These are phyloP conservation scores for Andricus grossulariae DNA, from an alignment of 1,140 invertebrate genomes.

Conservation along the genomic window DNA sequence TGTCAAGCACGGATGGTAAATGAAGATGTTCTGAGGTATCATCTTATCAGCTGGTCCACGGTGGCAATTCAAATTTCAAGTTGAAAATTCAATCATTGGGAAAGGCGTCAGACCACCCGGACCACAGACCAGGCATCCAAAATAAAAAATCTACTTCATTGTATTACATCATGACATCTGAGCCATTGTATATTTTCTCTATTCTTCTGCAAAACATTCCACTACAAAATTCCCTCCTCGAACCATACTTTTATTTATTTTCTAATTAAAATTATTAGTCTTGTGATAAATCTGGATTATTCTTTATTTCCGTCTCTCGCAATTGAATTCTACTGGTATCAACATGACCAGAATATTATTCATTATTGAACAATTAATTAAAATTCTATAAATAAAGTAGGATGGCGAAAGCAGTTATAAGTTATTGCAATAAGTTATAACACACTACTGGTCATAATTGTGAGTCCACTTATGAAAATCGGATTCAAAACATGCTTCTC, in stretches of 20 bases:
- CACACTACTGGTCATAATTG: too few relatives aligned
- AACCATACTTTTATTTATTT: constrained; percentile 72
- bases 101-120: constrained; percentile 42
- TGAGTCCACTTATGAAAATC: too few relatives aligned
- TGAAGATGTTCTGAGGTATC: too few relatives aligned
- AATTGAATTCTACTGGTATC: too few relatives aligned
- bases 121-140: constrained; percentile 51
- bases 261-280: constrained; percentile 68
- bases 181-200: constrained; percentile 54
- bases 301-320: too few relatives aligned
- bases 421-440: too few relatives aligned
- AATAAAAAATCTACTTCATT: constrained; percentile 41
- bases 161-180: constrained; percentile 47
- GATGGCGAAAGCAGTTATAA: too few relatives aligned
- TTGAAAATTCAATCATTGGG: constrained; percentile 7
- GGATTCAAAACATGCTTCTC: too few relatives aligned
- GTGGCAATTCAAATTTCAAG: constrained; percentile 37
- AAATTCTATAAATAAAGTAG: too few relatives aligned
- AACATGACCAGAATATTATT: too few relatives aligned
- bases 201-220: constrained; percentile 40
- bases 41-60: too few relatives aligned
- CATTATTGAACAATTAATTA: too few relatives aligned
- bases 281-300: not conserved
- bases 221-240: constrained; percentile 38
- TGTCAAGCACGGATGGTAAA: constrained; percentile 50